These are phyloP conservation scores for Amazona guildingii DNA, from an alignment of 2,113 vertebrate species.

Conservation along the genomic window DNA sequence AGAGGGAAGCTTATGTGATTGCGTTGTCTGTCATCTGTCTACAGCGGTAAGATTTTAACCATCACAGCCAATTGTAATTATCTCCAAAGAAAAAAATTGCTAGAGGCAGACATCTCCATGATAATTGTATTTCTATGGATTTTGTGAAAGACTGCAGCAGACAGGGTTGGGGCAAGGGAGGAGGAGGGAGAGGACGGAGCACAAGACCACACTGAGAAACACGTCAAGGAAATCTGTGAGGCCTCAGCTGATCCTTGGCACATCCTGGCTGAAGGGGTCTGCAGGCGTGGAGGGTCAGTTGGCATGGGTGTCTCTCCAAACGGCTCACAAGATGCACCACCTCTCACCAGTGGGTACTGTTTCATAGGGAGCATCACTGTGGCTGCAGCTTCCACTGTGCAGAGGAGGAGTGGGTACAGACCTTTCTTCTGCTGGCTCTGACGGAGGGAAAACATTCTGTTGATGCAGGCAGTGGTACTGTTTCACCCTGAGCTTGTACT, in stretches of 20 bases:
- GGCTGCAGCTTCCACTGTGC: accelerated
- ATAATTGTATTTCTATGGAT: slow-evolving; percentile 34
- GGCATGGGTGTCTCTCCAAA: not conserved
- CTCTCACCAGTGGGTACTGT: not conserved
- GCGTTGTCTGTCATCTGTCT: slow-evolving; percentile 60
- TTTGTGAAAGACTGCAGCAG: not conserved
- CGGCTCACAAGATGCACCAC: accelerated
- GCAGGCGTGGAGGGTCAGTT: not conserved
- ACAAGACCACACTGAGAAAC: not conserved
- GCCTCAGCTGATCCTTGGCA: not conserved
- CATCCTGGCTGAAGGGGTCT: not conserved
- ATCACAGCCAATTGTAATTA: slow-evolving; percentile 36
- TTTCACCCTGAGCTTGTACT: not conserved
- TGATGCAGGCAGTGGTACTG: not conserved
- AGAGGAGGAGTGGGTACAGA: not conserved
- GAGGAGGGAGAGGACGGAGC: not conserved
- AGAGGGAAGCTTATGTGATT: slow-evolving; percentile 39
- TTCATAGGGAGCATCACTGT: not conserved
- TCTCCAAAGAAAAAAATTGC: slow-evolving; percentile 22
- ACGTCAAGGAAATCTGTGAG: not conserved
- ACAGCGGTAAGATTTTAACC: slow-evolving; percentile 4
- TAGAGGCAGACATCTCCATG: slow-evolving; percentile 37
- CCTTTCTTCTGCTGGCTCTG: not conserved
- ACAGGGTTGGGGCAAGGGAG: not conserved
- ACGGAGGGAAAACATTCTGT: not conserved